Percentiles rank a stretch among this genome's conserved stretches.
These are phyloP conservation scores for Marisa cornuarietis DNA, from an alignment of 1,140 invertebrate species.

Conservation along the genomic window DNA sequence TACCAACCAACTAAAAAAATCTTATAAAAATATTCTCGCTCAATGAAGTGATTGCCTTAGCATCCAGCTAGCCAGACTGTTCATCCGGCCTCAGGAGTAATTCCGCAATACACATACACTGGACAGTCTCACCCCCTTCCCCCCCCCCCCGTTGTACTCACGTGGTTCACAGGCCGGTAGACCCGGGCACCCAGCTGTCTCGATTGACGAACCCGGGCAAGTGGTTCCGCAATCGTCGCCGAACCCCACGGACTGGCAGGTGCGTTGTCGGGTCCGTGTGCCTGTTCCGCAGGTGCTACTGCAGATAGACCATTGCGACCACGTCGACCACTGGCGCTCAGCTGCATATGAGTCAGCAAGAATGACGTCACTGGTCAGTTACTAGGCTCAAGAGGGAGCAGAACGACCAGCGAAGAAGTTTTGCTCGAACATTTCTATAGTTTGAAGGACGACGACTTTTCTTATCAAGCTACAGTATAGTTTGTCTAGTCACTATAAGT, in stretches of 20 bases:
- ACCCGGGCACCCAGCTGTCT: not conserved
- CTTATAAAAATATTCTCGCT: not conserved
- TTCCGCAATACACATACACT: too few species aligned
- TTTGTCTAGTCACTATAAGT: too few species aligned
- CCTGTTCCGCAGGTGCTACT: not conserved
- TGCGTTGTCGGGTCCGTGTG: not conserved
- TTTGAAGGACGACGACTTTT: too few species aligned
- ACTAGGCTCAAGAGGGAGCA: not conserved
- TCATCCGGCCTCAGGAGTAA: not conserved
- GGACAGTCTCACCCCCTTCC: not conserved
- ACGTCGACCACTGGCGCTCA: conserved; percentile 10
- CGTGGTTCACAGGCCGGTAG: not conserved
- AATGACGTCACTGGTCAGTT: too few species aligned
- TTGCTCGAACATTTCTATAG: too few species aligned
- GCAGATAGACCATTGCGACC: not conserved
- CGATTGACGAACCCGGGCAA: not conserved
- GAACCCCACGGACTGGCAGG: conserved; percentile 4
- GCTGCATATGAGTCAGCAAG: not conserved
- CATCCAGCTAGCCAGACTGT: not conserved
- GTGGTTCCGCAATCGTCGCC: conserved; percentile 2
- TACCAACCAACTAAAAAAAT: not conserved
- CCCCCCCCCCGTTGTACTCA: not conserved
- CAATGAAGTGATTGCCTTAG: not conserved
- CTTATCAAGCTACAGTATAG: too few species aligned
- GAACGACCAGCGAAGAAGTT: not conserved